Percentiles rank a stretch among this genome's conserved stretches.
Conservation (phyloP, 2,888 invertebrate species). For the Protophormia terraenovae region DNA sequence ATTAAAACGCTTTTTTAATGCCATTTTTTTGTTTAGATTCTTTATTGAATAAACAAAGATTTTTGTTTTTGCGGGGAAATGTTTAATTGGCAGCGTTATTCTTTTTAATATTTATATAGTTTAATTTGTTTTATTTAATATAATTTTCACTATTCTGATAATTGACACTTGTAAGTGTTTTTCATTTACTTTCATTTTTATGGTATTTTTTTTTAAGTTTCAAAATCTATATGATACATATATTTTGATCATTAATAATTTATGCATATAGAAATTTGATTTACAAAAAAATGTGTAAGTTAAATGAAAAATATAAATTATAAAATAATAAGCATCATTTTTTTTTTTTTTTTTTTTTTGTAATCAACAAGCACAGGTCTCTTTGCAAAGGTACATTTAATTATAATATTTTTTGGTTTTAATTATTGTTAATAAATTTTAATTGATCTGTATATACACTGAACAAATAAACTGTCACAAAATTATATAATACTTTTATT, state of each 20-base stretch:
- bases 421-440: constrained; percentile 20
- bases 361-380: constrained; percentile 70
- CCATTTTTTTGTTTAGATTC: constrained; percentile 4
- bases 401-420: constrained; percentile 9
- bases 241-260: neutral
- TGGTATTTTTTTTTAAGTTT: no score
- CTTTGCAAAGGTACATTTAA: constrained; percentile 70
- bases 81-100: constrained; percentile 51
- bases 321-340: constrained; percentile 30
- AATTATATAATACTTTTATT: no score
- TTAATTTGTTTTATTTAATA: constrained; percentile 7
- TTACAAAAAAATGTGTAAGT: no score
- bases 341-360: no score
- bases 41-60: neutral
- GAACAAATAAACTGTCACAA: no score
- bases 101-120: neutral
- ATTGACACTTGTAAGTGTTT: constrained; percentile 66
- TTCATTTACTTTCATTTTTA: neutral
- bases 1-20: constrained; percentile 52
- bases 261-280: neutral
- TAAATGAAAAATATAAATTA: neutral
- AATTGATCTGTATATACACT: constrained; percentile 32
- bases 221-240: no score
- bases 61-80: neutral
- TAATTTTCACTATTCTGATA: constrained; percentile 52